phyloP scores from a whole-genome alignment of 2,113 vertebrate genomes.

The Antennarius striatus region DNA sequence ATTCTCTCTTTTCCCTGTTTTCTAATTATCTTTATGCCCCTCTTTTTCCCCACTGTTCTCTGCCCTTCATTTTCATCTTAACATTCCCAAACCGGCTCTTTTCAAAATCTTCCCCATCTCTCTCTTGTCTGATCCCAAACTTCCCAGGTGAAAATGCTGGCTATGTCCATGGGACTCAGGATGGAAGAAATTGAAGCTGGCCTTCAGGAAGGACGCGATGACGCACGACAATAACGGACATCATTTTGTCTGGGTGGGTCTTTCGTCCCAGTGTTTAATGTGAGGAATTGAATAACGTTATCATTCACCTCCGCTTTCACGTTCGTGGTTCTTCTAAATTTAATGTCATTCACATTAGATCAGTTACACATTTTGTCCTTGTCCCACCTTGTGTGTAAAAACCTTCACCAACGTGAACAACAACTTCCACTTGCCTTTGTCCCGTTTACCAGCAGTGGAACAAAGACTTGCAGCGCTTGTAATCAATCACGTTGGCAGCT shows the following conservation, averaged over 20 bases:
- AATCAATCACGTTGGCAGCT: conserved; percentile 72
- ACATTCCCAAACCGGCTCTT: background rate
- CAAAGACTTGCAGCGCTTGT: conserved; percentile 63
- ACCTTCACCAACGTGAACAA: conserved; percentile 11
- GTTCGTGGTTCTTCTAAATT: conserved; percentile 4
- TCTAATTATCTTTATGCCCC: conserved; percentile 55
- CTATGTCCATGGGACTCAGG: conserved; percentile 72
- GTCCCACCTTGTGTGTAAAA: conserved; percentile 32
- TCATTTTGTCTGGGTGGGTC: background rate
- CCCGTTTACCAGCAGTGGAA: conserved; percentile 55
- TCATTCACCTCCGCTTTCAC: background rate
- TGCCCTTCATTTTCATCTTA: background rate
- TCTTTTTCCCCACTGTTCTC: conserved; percentile 15
- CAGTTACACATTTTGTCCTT: conserved; percentile 20
- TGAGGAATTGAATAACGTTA: background rate
- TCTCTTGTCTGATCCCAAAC: conserved; percentile 3
- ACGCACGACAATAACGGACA: conserved; percentile 21
- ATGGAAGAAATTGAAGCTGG: conserved; percentile 68
- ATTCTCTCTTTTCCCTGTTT: conserved; percentile 21
- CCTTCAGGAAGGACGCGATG: conserved; percentile 41
- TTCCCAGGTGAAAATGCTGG: conserved; percentile 76
- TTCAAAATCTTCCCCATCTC: background rate
- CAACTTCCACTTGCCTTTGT: conserved; percentile 45
- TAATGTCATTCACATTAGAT: conserved; percentile 13
- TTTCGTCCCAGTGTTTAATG: background rate